Conservation (phyloP, 1,140 invertebrate species). For the Araneus ventricosus region DNA sequence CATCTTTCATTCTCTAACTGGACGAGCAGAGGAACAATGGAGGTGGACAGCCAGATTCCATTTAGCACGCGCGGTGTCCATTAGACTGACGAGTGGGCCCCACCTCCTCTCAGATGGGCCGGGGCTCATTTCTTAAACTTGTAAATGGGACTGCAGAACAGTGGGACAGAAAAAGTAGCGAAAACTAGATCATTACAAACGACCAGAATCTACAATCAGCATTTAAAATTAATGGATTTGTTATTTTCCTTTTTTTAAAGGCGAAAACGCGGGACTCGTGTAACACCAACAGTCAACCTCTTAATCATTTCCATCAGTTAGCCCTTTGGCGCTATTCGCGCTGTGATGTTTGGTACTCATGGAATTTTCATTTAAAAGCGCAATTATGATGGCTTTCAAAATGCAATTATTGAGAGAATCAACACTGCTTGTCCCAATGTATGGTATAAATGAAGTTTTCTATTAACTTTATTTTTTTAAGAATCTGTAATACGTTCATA, state of each 20-base stretch:
- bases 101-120: background rate
- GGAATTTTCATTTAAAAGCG: background rate
- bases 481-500: no score
- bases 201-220: constrained; percentile 9
- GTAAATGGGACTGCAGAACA: background rate
- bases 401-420: no score
- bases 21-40: background rate
- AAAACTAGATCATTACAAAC: constrained; percentile 5
- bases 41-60: background rate
- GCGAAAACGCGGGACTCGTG: background rate
- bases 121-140: no score
- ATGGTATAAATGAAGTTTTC: no score
- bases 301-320: background rate
- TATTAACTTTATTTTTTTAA: no score
- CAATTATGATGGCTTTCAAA: no score
- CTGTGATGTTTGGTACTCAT: background rate
- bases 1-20: constrained; percentile 1
- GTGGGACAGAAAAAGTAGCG: background rate
- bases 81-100: background rate
- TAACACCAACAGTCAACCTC: background rate
- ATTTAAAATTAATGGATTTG: background rate
- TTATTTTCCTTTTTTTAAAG: no score
- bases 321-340: background rate
- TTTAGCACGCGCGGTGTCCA: background rate
- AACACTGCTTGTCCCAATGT: no score